Percentiles rank a stretch among this genome's conserved stretches.
phyloP scores from a whole-genome alignment of 2,888 invertebrate genomes.

The Cheilosia impressa region DNA sequence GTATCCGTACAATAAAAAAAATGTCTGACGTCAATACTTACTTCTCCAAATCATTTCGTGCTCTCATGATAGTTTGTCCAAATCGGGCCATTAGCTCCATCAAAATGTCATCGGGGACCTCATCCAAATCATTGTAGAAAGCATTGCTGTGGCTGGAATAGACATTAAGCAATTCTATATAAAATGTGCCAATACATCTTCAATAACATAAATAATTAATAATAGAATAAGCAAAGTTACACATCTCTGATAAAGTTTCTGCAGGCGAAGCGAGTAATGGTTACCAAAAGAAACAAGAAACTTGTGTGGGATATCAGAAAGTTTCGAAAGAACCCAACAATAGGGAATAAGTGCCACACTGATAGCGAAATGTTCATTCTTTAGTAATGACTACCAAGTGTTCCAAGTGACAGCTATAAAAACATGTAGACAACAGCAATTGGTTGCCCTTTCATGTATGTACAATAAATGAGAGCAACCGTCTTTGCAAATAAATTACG shows the following conservation, averaged over 20 bases:
- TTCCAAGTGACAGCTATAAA: constrained; percentile 1
- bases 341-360: constrained; percentile 28
- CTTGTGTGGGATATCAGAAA: constrained; percentile 25
- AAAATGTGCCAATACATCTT: constrained; percentile 19
- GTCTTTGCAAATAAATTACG: no score
- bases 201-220: constrained; percentile 42
- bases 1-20: neutral
- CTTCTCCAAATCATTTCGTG: constrained; percentile 92
- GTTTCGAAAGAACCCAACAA: constrained; percentile 29
- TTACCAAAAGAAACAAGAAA: constrained; percentile 1
- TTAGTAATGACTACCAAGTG: constrained; percentile 5
- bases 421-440: no score
- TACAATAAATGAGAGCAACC: no score
- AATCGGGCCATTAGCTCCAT: constrained; percentile 90
- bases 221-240: constrained; percentile 28
- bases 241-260: constrained; percentile 33
- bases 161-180: constrained; percentile 31
- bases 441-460: no score
- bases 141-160: constrained; percentile 79
- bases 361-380: neutral
- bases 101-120: constrained; percentile 90
- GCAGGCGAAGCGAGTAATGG: no score
- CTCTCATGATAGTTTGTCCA: constrained; percentile 90
- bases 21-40: constrained; percentile 83
- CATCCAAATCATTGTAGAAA: constrained; percentile 86